Base-by-base conservation (phyloP, 2,888 invertebrate genomes). In the Eugnorisma glareosa region DNA sequence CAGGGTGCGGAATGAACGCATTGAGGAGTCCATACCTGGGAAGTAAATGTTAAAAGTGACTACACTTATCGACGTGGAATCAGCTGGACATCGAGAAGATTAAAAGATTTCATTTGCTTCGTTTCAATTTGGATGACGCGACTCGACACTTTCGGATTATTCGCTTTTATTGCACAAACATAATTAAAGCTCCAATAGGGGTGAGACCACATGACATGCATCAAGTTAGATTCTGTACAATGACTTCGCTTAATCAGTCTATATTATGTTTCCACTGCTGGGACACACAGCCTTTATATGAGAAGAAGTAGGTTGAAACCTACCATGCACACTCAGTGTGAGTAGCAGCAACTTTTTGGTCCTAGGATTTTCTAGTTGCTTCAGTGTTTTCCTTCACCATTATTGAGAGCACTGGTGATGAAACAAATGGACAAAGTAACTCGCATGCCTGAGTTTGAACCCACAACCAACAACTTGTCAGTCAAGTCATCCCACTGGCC, bases 1-100 rank as follows among this genome's bases (percentile, higher is more conserved):
- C n/a, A 99, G 96, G 0, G 98, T 98, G 37, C 99, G 97, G 93
- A 99, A 99, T 68, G 99, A 98, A 72, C 98, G 98, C 97, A 99
- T 97, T 0, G 98, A 98, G 0, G 98, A 97, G 93, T 99, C 99
- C 99, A 99, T 99, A 8, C 99, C 99, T 96, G 88, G 3, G 61
- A 61, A 35, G 61, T 35, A 35, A 4, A 61, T 61, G 21, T 21
- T 61, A 5, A 61, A 59, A 31, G 21, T 21, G 59, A 31, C 3
- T 59, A 59, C 18, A 59, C 2, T 59, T 59, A 21, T 59, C 21
- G 31, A 61, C 4, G 59, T 35, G 35, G 31, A 21, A 21, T 21
- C 59, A 18, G 59, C 18, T 57, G 28, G 28, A 57, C 1, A 28
- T 8, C 18, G 8, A 61, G 31, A 21, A 61, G 10, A 4, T 21